A percentile compares a stretch with the other conserved stretches of the same genome.
Evolutionary conservation across 2,888 invertebrate species (phyloP).

Genomic region (Gymnoscelis rufifasciata): DNA sequence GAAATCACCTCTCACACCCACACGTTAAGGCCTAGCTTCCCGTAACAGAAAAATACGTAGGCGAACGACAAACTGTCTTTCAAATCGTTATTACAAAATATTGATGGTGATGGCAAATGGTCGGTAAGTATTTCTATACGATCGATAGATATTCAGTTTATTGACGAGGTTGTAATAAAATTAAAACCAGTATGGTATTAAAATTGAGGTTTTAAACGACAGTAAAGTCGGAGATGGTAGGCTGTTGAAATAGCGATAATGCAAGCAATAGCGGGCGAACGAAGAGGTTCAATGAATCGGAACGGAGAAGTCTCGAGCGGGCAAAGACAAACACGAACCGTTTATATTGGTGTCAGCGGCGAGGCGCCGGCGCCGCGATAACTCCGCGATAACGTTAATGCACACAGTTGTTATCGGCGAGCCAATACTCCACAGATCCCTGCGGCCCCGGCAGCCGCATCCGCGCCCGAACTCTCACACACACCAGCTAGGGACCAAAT

Average conservation of each 20-base stretch:
- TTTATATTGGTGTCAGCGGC: conserved; percentile 51
- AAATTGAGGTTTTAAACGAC: too few relatives aligned
- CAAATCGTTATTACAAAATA: conserved; percentile 29
- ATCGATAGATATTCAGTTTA: conserved; percentile 24
- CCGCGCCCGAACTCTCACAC: conserved; percentile 26
- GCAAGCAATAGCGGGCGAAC: conserved; percentile 14
- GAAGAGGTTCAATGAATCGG: conserved; percentile 22
- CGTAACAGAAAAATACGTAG: conserved; percentile 24
- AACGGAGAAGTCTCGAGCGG: conserved; percentile 36
- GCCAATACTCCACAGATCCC: conserved; percentile 40
- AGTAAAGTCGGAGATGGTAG: conserved; percentile 6
- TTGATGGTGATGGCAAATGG: conserved; percentile 26
- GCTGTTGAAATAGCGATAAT: conserved; percentile 23
- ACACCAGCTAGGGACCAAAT: conserved; percentile 43
- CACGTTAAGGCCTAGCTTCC: conserved; percentile 24
- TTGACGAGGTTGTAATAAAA: conserved; percentile 23
- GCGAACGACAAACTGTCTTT: conserved; percentile 25
- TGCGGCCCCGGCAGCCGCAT: conserved; percentile 39
- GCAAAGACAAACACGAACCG: conserved; percentile 53
- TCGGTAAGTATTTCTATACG: conserved; percentile 22
- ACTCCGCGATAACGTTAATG: conserved; percentile 72
- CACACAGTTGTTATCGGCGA: conserved; percentile 63
- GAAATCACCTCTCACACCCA: conserved; percentile 26
- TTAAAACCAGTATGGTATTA: conserved; percentile 10
- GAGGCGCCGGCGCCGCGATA: conserved; percentile 74